These are phyloP conservation scores for Platygyra sinensis DNA, from an alignment of 64 coral and sea anemone genomes.

Conservation along the genomic window DNA sequence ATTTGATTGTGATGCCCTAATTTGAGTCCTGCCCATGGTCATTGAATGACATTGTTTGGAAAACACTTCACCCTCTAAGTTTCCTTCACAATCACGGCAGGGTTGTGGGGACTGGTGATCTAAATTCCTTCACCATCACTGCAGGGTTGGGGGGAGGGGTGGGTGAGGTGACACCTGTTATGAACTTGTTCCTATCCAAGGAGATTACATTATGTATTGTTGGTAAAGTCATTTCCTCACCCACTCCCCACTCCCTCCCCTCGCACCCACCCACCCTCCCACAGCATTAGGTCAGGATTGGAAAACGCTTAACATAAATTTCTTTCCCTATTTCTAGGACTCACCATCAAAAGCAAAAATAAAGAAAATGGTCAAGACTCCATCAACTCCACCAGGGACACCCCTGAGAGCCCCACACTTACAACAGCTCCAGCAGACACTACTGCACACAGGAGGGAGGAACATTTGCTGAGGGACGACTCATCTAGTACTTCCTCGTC, in stretches of 20 bases:
- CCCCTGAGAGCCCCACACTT: slow-evolving; percentile 87
- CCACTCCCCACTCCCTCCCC: neutral
- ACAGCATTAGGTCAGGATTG: neutral
- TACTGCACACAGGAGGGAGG: slow-evolving; percentile 58
- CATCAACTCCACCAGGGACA: slow-evolving; percentile 90
- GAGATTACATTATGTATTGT: no score
- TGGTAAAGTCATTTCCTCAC: neutral
- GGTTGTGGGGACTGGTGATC: no score
- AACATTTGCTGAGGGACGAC: neutral
- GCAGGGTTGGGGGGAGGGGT: no score
- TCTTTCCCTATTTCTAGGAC: neutral
- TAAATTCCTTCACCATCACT: no score
- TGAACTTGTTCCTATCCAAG: no score
- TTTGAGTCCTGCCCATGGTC: no score
- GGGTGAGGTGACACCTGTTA: no score
- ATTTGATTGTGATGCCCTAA: no score
- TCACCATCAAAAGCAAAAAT: slow-evolving; percentile 22
- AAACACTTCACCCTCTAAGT: no score
- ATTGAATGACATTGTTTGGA: no score
- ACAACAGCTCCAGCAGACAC: slow-evolving; percentile 96
- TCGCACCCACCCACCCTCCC: no score
- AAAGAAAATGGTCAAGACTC: slow-evolving; percentile 80
- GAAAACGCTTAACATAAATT: neutral
- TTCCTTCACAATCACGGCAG: no score
- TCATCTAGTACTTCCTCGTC: neutral